Conservation (phyloP, 92 coral and sea anemone species). For the Palythoa grandis region DNA sequence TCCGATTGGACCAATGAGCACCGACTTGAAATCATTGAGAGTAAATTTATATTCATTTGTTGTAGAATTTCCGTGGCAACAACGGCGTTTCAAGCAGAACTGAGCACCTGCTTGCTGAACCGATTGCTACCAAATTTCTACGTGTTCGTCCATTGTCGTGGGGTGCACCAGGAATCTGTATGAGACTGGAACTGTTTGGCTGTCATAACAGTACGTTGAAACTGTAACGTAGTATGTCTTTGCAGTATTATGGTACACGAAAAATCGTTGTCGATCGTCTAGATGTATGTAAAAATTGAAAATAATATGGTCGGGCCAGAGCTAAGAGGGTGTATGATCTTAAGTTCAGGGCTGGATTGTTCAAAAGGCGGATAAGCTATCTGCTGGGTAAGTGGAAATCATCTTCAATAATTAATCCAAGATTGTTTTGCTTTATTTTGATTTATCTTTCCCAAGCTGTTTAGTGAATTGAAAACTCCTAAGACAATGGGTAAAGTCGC, state of each 20-base stretch:
- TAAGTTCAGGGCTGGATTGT: too few species aligned
- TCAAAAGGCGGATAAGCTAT: too few species aligned
- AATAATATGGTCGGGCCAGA: too few species aligned
- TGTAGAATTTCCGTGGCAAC: conserved; percentile 42
- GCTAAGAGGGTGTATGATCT: too few species aligned
- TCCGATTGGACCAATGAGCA: too few species aligned
- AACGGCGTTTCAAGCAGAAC: background rate
- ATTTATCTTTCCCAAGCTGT: too few species aligned
- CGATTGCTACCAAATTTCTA: conserved; percentile 8
- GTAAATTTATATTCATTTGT: background rate
- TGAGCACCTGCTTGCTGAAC: conserved; percentile 9
- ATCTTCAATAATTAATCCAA: too few species aligned
- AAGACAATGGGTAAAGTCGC: too few species aligned
- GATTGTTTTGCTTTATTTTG: too few species aligned
- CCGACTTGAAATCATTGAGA: too few species aligned
- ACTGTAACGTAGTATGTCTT: background rate
- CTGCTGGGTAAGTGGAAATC: too few species aligned
- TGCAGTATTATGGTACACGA: background rate
- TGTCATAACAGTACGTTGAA: conserved; percentile 25
- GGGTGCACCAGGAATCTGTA: conserved; percentile 25
- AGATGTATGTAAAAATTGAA: background rate
- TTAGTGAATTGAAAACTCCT: too few species aligned
- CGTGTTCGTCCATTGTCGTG: conserved; percentile 20
- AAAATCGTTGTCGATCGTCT: background rate
- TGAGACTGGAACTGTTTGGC: conserved; percentile 30